Evolutionary conservation across 2,888 invertebrate genomes (phyloP).

Genomic region (Drosophila aldrichi): DNA sequence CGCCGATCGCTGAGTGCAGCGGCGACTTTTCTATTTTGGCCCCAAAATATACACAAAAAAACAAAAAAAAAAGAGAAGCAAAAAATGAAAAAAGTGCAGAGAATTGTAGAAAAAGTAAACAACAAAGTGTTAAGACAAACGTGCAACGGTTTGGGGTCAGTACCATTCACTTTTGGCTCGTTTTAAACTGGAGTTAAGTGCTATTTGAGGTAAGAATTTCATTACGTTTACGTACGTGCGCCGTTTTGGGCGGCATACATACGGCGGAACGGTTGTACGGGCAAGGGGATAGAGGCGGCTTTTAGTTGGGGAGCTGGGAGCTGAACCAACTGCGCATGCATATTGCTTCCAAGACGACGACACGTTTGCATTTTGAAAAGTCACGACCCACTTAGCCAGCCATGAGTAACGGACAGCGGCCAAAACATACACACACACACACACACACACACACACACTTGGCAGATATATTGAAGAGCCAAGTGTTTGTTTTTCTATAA

Average conservation of each 20-base stretch:
- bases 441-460: conserved; percentile 20
- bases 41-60: conserved; percentile 50
- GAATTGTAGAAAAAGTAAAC: conserved; percentile 75
- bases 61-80: conserved; percentile 13
- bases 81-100: conserved; percentile 47
- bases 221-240: conserved; percentile 79
- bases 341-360: conserved; percentile 63
- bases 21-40: conserved; percentile 76
- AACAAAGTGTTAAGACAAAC: conserved; percentile 78
- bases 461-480: conserved; percentile 39
- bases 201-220: conserved; percentile 81
- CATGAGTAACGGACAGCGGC: conserved; percentile 77
- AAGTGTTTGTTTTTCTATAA: conserved; percentile 76
- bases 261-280: conserved; percentile 5
- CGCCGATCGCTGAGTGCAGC: conserved; percentile 58
- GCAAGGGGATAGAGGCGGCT: background rate
- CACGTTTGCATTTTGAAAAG: conserved; percentile 79
- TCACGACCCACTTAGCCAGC: conserved; percentile 80
- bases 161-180: conserved; percentile 81
- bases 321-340: conserved; percentile 69
- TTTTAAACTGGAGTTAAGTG: conserved; percentile 80
- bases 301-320: conserved; percentile 23
- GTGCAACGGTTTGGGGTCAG: conserved; percentile 79
- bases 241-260: conserved; percentile 49
- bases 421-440: conserved; percentile 44